Percentiles rank a stretch among this genome's conserved stretches.
These are phyloP conservation scores for Eonycteris spelaea DNA, from an alignment of 2,113 vertebrate species.

Conservation along the genomic window DNA sequence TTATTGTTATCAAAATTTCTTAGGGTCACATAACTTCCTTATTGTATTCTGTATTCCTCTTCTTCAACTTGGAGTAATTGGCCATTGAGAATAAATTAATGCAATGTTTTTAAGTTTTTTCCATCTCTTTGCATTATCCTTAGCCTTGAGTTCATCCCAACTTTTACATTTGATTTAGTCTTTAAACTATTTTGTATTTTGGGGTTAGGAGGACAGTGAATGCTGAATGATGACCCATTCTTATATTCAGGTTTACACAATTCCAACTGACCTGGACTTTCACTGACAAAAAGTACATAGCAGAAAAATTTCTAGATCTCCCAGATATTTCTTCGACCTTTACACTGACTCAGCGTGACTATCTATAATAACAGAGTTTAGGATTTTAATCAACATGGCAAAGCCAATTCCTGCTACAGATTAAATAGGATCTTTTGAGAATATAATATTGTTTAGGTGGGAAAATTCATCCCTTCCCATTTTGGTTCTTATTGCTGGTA, in stretches of 20 bases:
- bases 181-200: conserved; percentile 21
- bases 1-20: conserved; percentile 27
- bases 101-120: not conserved
- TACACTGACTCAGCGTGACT: not conserved
- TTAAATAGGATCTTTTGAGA: not conserved
- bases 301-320: not conserved
- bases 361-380: not conserved
- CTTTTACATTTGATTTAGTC: not conserved
- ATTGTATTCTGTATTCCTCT: not conserved
- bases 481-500: not conserved
- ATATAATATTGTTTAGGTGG: not conserved
- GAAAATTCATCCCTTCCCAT: not conserved
- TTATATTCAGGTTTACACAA: not conserved
- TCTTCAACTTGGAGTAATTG: not conserved
- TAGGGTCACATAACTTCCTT: not conserved
- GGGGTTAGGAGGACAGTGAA: not conserved
- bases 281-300: not conserved
- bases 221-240: not conserved
- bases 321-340: not conserved
- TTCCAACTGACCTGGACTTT: not conserved
- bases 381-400: not conserved
- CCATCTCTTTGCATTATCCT: not conserved
- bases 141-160: not conserved
- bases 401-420: not conserved
- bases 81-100: not conserved